These are phyloP conservation scores for Pseudochaenichthys georgianus DNA, from an alignment of 2,797 vertebrate genomes.

Conservation along the genomic window DNA sequence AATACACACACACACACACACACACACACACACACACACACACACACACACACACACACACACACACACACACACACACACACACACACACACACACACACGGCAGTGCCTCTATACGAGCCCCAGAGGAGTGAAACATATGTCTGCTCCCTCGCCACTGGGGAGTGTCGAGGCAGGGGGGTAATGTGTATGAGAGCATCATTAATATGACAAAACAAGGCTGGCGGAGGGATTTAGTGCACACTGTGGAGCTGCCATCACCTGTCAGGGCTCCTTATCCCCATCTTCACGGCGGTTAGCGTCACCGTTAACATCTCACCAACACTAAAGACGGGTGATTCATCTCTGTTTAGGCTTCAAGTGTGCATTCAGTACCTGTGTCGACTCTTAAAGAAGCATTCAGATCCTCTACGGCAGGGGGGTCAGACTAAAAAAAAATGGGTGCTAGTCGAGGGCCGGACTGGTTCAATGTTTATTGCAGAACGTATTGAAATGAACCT, in stretches of 20 bases:
- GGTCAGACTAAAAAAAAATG: too few relatives aligned
- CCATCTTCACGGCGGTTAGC: constrained; percentile 50
- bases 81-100: constrained; percentile 31
- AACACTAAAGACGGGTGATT: constrained; percentile 31
- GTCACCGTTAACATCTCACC: constrained; percentile 41
- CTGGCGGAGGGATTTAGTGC: constrained; percentile 70
- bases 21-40: too few relatives aligned
- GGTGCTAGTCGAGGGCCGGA: too few relatives aligned
- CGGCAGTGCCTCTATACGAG: constrained; percentile 38
- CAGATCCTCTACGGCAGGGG: neutral
- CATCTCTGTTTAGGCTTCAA: constrained; percentile 26
- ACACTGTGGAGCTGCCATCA: constrained; percentile 44
- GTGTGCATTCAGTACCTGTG: constrained; percentile 21
- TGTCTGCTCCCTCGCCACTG: constrained; percentile 59
- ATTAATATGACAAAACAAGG: constrained; percentile 81
- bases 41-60: too few relatives aligned
- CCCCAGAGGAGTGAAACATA: constrained; percentile 67
- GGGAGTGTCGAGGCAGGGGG: constrained; percentile 51
- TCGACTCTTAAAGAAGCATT: neutral
- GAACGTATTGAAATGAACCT: too few relatives aligned
- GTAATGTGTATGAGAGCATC: constrained; percentile 68
- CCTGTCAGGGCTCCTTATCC: constrained; percentile 60
- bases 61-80: constrained; percentile 27
- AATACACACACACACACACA: too few relatives aligned
- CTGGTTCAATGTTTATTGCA: too few relatives aligned